Base-by-base conservation (phyloP, 2,888 invertebrate species). In the Eupithecia centaureata region DNA sequence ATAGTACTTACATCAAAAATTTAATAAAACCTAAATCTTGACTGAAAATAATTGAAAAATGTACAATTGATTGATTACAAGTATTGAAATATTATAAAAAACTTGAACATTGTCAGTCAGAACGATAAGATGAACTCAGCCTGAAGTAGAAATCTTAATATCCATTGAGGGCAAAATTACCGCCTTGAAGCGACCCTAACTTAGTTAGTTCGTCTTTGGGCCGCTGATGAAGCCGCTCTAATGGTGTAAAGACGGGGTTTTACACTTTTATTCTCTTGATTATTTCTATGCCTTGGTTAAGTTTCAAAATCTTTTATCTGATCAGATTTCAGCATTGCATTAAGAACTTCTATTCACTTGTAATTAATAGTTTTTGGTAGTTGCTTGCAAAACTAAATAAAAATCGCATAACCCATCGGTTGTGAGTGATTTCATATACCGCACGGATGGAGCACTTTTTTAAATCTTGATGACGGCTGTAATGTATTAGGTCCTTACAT, bases 221-320 rank as follows among this genome's bases (percentile, higher is more conserved):
- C 51, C 30, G 25, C 51, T 65, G 65, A 65, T 65, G 68, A 68
- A 59, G 65, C 65, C 13, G 32, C 13, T 4, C 10, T 32, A 30
- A 56, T 56, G 30, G 56, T 56, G 56, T 30, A 57, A 57, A 57
- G 57, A 57, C 57, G 22, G 18, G 18, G 57, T 8, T 56, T 57
- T 32, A 30, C 32, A 30, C 22, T 33, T 32, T 57, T 57, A 57
- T 57, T 18, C 10, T 57, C 30, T 28, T 28, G 56, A 30, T 57
- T 18, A 57, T 32, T 7, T n/a, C 10, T 32, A 30, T n/a, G 22
- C 12, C 56, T 30, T 32, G 28, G 32, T 32, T 56, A 5, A 27
- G 52, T 27, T 15, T 4, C n/a, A 51, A 8, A 2, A 22, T 47
- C 5, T 22, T 47, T 2, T 18, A 47, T 22, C 10, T 22, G 22